These are phyloP conservation scores for Erpetoichthys calabaricus DNA, from an alignment of 2,797 vertebrate genomes.

Conservation along the genomic window DNA sequence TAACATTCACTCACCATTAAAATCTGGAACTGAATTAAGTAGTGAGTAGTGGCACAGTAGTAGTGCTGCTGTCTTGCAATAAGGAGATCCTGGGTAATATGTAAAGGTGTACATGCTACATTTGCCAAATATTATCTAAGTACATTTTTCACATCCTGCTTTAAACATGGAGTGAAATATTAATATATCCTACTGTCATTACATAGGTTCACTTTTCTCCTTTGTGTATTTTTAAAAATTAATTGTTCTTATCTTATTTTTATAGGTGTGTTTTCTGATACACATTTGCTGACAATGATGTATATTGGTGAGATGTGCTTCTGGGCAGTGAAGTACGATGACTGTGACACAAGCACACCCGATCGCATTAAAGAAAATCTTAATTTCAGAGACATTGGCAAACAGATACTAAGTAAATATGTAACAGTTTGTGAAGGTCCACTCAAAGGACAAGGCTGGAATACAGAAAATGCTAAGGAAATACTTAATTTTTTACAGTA, in stretches of 20 bases:
- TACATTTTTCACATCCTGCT: not conserved
- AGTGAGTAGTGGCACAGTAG: too few species aligned
- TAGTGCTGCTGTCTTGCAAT: too few species aligned
- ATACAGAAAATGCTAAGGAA: slow-evolving; percentile 78
- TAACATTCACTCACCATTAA: too few species aligned
- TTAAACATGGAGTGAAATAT: not conserved
- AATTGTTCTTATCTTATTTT: slow-evolving; percentile 6
- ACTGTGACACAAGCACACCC: slow-evolving; percentile 50
- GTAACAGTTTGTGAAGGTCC: slow-evolving; percentile 79
- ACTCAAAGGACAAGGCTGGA: slow-evolving; percentile 80
- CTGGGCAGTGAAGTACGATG: slow-evolving; percentile 78
- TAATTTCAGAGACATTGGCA: slow-evolving; percentile 83
- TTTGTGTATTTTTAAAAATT: not conserved
- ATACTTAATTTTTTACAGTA: slow-evolving; percentile 76
- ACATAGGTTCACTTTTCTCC: not conserved
- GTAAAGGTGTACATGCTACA: not conserved
- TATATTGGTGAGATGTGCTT: slow-evolving; percentile 96
- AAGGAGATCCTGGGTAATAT: too few species aligned
- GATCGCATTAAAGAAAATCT: slow-evolving; percentile 47
- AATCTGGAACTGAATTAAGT: too few species aligned
- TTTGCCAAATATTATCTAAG: not conserved
- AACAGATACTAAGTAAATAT: slow-evolving; percentile 75
- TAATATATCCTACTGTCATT: not conserved
- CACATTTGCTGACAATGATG: slow-evolving; percentile 90
- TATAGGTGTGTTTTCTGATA: slow-evolving; percentile 83